A percentile compares a stretch with the other conserved stretches of the same genome.
Evolutionary conservation across 2,113 vertebrate genomes (phyloP).

Genomic region (Cepphus grylle): DNA sequence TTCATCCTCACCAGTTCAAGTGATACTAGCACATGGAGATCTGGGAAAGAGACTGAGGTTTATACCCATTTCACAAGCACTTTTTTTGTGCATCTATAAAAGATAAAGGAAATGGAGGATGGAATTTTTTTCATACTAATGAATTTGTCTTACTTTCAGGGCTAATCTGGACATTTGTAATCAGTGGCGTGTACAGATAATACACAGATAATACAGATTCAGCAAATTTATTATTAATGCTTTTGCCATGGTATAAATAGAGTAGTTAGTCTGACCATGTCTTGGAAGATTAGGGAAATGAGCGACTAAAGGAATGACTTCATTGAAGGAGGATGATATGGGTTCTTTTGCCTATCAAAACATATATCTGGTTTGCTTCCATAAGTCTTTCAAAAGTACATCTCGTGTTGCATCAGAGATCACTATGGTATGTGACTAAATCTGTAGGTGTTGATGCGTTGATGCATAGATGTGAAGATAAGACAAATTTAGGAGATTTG

Average conservation of each 20-base stretch:
- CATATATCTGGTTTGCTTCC: background rate
- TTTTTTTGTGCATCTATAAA: background rate
- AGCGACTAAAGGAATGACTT: background rate
- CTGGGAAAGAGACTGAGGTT: background rate
- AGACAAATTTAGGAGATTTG: background rate
- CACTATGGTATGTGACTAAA: background rate
- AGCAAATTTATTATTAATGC: background rate
- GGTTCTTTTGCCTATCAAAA: background rate
- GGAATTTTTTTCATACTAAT: background rate
- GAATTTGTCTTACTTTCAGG: background rate
- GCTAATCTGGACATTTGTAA: background rate
- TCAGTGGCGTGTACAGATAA: background rate
- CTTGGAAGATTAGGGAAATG: background rate
- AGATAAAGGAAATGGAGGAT: background rate
- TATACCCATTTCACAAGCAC: background rate
- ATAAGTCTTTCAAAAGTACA: background rate
- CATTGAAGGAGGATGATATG: background rate
- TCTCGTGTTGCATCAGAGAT: background rate
- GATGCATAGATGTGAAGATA: background rate
- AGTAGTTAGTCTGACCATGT: background rate
- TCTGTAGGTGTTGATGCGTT: background rate
- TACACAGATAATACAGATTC: background rate
- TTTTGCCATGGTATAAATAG: background rate
- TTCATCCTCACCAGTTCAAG: background rate
- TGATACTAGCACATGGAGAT: background rate